phyloP scores from a whole-genome alignment of 2,113 vertebrate genomes.

The Zosterops borbonicus region DNA sequence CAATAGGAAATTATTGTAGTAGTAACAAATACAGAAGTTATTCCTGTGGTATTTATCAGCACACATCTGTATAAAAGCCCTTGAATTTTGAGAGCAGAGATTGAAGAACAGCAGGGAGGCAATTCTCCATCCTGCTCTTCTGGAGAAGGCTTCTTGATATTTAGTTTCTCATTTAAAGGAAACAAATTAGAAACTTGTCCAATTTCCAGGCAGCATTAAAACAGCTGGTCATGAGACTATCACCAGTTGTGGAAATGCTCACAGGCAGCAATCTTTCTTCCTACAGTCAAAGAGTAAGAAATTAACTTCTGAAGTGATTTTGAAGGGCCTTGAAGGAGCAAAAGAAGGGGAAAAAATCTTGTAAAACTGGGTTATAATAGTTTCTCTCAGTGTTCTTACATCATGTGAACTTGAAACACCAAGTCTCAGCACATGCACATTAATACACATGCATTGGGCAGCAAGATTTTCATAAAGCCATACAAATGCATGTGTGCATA shows the following conservation, averaged over 20 bases:
- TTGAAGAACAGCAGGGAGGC: neutral
- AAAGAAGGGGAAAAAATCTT: neutral
- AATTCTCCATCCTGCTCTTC: neutral
- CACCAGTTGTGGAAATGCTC: neutral
- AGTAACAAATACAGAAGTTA: neutral
- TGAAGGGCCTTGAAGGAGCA: neutral
- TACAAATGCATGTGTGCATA: fast-evolving
- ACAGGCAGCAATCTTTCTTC: neutral
- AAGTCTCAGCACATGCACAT: neutral
- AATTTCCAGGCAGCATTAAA: neutral
- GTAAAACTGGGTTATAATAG: neutral
- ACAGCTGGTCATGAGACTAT: neutral
- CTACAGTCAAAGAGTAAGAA: neutral
- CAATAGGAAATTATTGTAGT: neutral
- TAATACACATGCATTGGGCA: no score
- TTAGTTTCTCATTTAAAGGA: neutral
- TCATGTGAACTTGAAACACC: neutral
- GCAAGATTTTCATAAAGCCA: no score
- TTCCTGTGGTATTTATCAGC: neutral
- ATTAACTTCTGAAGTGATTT: neutral
- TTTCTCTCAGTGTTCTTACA: neutral
- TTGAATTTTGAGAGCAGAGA: neutral
- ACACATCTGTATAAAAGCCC: neutral
- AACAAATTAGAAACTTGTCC: neutral
- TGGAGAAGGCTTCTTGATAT: neutral